Percentiles rank a stretch among this genome's conserved stretches.
Conservation (phyloP, 2,888 invertebrate species). For the Nephrotoma flavescens region DNA sequence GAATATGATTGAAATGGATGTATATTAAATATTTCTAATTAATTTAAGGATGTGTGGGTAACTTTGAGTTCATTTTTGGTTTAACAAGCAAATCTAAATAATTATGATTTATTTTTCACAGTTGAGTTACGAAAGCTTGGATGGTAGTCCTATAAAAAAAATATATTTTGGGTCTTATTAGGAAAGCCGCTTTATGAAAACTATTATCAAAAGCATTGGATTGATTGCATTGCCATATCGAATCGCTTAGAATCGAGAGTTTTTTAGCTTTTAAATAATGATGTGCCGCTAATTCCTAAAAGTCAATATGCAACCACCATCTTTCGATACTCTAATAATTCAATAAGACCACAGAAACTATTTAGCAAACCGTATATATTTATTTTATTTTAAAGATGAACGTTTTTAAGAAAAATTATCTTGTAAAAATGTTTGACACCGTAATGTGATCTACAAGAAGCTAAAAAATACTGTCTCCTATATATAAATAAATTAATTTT, state of each 20-base stretch:
- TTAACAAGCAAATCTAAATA: not conserved
- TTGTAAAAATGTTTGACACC: too few relatives aligned
- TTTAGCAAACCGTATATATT: not conserved
- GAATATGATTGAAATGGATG: not conserved
- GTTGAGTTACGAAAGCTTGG: not conserved
- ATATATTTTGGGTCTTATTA: not conserved
- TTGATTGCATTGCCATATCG: not conserved
- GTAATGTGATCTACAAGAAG: too few relatives aligned
- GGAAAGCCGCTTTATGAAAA: not conserved
- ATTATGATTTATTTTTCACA: not conserved
- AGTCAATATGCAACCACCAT: not conserved
- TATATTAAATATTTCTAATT: not conserved
- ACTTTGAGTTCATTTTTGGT: not conserved
- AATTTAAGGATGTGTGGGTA: not conserved
- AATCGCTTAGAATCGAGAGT: not conserved
- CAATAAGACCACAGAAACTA: not conserved
- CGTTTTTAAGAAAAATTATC: too few relatives aligned
- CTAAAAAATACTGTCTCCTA: too few relatives aligned
- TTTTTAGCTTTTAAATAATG: not conserved
- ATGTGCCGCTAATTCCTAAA: not conserved
- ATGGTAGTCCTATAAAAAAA: not conserved
- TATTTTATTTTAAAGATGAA: not conserved
- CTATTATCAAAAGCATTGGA: not conserved
- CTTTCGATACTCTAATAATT: not conserved
- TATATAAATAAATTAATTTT: too few relatives aligned